These are phyloP conservation scores for Genyomyrus donnyi DNA, from an alignment of 2,113 vertebrate genomes.

Conservation along the genomic window DNA sequence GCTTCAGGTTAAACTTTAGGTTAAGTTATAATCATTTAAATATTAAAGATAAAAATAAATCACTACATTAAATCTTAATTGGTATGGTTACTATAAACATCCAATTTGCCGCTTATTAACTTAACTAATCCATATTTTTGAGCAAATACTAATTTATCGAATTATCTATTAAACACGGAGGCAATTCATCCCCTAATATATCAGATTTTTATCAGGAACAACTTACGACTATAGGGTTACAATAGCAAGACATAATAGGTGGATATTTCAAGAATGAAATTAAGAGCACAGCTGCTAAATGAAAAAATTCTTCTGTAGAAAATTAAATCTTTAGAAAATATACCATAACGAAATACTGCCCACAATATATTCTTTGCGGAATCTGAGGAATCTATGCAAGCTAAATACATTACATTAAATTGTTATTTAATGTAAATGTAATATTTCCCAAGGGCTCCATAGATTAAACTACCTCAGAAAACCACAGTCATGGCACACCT, in stretches of 20 bases:
- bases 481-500: not conserved
- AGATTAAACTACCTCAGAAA: not conserved
- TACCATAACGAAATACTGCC: not conserved
- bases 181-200: not conserved
- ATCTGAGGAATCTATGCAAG: not conserved
- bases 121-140: constrained; percentile 5
- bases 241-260: not conserved
- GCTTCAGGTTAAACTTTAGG: not conserved
- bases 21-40: not conserved
- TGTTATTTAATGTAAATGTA: not conserved
- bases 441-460: not conserved
- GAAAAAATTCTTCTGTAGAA: not conserved
- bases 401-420: not conserved
- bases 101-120: not conserved
- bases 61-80: not conserved
- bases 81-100: constrained; percentile 2
- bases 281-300: not conserved
- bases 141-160: not conserved
- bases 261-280: not conserved
- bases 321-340: not conserved
- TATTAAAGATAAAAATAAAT: constrained; percentile 1
- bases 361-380: not conserved
- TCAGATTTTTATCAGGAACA: not conserved
- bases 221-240: not conserved
- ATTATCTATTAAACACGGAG: not conserved